These are phyloP conservation scores for Rhimphoctona megacephalus DNA, from an alignment of 2,888 invertebrate genomes.

Conservation along the genomic window DNA sequence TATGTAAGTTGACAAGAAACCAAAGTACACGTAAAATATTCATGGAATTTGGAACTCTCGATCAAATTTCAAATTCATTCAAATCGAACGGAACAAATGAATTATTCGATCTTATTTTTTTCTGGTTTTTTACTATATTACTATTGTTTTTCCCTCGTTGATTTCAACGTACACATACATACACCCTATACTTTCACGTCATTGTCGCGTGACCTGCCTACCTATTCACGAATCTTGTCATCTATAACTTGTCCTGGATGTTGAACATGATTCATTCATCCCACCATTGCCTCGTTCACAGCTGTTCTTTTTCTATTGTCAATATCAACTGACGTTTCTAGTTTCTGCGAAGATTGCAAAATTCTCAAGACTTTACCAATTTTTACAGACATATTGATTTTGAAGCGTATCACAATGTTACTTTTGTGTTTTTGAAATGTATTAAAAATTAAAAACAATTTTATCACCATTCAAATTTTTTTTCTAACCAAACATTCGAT, in stretches of 20 bases:
- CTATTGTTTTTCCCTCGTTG: not conserved
- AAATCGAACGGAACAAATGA: slow-evolving; percentile 57
- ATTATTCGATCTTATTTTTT: slow-evolving; percentile 48
- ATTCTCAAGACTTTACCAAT: not conserved
- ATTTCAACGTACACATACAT: not conserved
- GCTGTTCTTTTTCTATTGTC: not conserved
- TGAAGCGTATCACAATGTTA: not conserved
- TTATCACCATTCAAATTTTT: not conserved
- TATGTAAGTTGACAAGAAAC: slow-evolving; percentile 65
- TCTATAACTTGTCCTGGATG: slow-evolving; percentile 35
- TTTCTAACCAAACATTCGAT: not conserved
- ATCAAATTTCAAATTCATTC: slow-evolving; percentile 61
- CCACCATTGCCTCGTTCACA: not conserved
- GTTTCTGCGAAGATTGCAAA: not conserved
- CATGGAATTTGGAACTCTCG: not conserved
- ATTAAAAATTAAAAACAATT: not conserved
- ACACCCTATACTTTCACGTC: slow-evolving; percentile 30
- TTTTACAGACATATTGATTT: not conserved
- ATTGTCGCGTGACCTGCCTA: slow-evolving; percentile 44
- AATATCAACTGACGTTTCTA: slow-evolving; percentile 21
- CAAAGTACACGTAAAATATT: not conserved
- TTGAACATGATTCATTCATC: slow-evolving; percentile 16
- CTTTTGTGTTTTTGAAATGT: not conserved
- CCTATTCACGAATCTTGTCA: slow-evolving; percentile 15
- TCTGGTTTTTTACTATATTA: not conserved